Evolutionary conservation across 64 coral and sea anemone species (phyloP), one percentile per base, ranked within the genome.

Genomic region (Montipora capricornis): DNA sequence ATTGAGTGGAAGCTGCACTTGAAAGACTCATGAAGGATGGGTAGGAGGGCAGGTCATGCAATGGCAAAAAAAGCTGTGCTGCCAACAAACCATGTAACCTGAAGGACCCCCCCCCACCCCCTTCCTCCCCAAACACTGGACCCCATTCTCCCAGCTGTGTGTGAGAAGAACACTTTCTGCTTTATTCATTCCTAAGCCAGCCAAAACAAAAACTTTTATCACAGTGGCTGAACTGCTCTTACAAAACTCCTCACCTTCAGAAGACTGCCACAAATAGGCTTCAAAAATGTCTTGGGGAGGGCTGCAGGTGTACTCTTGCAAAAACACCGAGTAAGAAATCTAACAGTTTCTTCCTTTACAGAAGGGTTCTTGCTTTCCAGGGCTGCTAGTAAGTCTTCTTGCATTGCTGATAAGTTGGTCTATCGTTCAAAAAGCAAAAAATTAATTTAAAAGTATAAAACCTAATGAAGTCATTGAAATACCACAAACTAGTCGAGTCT

Each of bases 301-400:
- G 87, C 81, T 67, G 95, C 79, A 77, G 95, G 93, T 44, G 76
- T 92, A 49, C 95, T 96, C 76, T 99, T 99, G 80, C 84, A 88
- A 77, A 96, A 96, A n/a, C 75, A 77, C 37, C 98, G 92, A n/a
- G 87, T 93, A 22, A 99, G 87, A 81, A 96, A 99, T 78, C 89
- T 94, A 0, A 96, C 78, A 22, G 98, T 99, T 89, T 96, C 95
- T 14, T 99, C 98, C 68, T 96, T 99, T 8, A 99, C 92, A 50
- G 24, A 86, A 22, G 98, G 98, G 53, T 99, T 99, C 80, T 99
- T 99, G 93, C 77, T 94, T 57, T 96, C 92, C 48, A 99, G 75
- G 74, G 87, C 4, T 80, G 89, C 84, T 8, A 96, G 49, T 5
- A 99, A 6, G 26, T 99, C 95, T 58, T 99, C 98, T 77, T 96